Evolutionary conservation across 1,140 invertebrate species (phyloP).

Genomic region (Micrasema longulum): DNA sequence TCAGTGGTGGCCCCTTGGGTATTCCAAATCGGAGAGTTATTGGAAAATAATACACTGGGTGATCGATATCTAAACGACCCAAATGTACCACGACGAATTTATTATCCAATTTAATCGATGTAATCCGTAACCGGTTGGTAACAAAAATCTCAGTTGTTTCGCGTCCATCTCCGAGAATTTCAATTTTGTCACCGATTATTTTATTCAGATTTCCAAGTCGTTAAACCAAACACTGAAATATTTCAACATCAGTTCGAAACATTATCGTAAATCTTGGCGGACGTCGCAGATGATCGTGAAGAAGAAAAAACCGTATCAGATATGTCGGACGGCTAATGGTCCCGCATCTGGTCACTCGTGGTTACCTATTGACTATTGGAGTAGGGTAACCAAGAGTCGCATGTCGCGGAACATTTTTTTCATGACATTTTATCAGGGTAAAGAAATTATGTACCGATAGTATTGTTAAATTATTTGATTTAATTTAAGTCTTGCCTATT

Average conservation of each 20-base stretch:
- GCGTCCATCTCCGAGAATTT: constrained; percentile 28
- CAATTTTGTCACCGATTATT: constrained; percentile 44
- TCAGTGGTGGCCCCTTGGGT: neutral
- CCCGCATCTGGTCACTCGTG: constrained; percentile 26
- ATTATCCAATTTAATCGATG: constrained; percentile 36
- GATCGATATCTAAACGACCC: constrained; percentile 46
- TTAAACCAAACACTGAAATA: constrained; percentile 46
- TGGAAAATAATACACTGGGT: constrained; percentile 22
- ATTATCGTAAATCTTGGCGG: constrained; percentile 51
- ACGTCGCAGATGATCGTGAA: constrained; percentile 39
- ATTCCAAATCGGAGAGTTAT: constrained; percentile 17
- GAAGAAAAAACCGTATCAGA: constrained; percentile 41
- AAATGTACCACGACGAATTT: constrained; percentile 37
- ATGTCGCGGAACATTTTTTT: too few relatives aligned
- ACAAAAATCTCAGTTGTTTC: constrained; percentile 26
- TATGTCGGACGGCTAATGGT: constrained; percentile 37
- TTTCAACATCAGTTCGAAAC: constrained; percentile 45
- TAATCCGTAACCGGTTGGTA: constrained; percentile 14
- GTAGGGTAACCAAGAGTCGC: constrained; percentile 30
- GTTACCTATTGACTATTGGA: constrained; percentile 7
- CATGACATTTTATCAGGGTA: too few relatives aligned
- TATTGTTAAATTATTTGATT: too few relatives aligned
- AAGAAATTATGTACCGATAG: too few relatives aligned
- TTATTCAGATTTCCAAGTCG: constrained; percentile 51
- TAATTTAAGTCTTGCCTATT: too few relatives aligned